Base-by-base conservation (phyloP, 2,888 invertebrate species). In the Drosophila neonasuta region DNA sequence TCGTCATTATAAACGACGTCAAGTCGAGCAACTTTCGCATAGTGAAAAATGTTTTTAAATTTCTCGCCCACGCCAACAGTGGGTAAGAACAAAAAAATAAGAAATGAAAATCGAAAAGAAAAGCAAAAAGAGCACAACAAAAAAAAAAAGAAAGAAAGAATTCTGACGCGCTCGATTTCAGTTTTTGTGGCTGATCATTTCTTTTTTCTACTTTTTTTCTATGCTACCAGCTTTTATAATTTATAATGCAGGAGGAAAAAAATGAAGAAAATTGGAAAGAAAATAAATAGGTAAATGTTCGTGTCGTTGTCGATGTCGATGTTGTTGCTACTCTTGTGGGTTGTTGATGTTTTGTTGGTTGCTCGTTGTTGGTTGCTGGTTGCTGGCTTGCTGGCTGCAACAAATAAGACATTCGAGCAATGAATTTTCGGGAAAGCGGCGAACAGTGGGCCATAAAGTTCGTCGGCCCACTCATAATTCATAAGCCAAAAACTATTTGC, bases 1-100 rank as follows among this genome's bases (percentile, higher is more conserved):
- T 81, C 80, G 80, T 81, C 80, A 81, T 80, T 82, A 79, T 73
- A 55, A 77, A 80, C 83, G 83, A 81, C 80, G 80, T 81, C 80
- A 80, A 58, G 46, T 59, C 36, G 59, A 57, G 61, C 45, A 55
- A 80, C 74, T 68, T 82, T 83, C 46, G 80, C 80, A 79, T 75
- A 58, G 67, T 73, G 73, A 80, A 81, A 81, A 81, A 79, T 83
- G 83, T 81, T 81, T 83, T 81, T 81, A 62, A 71, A 81, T 79
- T 81, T 80, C 54, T 49, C 83, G 75, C 83, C 83, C 75, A 83
- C 83, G 70, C 82, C 50, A 61, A 57, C 13, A 29, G 17, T 8
- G 39, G n/a, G n/a, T 4, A 34, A 34, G 9, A 50, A 48, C 15
- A 51, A 62, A 42, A 68, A 71, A 71, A 50, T 6, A 10, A 51